phyloP scores from a whole-genome alignment of 1,140 invertebrate genomes.

The Palaemon carinicauda region DNA sequence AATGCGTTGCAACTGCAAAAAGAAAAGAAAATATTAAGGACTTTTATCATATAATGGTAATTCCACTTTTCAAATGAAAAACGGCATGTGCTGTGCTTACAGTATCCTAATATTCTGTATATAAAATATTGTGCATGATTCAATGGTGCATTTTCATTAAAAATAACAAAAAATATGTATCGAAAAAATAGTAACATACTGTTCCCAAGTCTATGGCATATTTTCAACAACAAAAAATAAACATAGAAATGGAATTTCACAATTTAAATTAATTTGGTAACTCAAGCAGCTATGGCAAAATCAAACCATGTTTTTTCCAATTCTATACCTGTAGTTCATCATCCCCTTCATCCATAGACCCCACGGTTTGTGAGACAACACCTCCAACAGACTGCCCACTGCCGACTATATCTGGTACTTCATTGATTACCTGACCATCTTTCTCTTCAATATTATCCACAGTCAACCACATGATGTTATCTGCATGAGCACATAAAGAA shows the following conservation, averaged over 20 bases:
- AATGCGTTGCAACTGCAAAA: slow-evolving; percentile 90
- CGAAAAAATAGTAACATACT: no score
- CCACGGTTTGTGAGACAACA: slow-evolving; percentile 91
- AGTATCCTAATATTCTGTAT: no score
- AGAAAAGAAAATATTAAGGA: not conserved
- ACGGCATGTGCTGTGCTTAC: no score
- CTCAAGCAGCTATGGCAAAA: not conserved
- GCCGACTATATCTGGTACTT: slow-evolving; percentile 88
- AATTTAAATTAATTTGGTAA: no score
- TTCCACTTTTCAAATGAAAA: no score
- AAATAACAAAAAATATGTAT: no score
- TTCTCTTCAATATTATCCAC: slow-evolving; percentile 92
- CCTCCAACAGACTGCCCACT: slow-evolving; percentile 96
- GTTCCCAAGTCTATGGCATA: no score
- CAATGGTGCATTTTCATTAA: no score
- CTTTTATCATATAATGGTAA: no score
- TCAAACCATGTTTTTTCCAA: not conserved
- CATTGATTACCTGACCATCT: slow-evolving; percentile 68
- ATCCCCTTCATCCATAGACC: slow-evolving; percentile 74
- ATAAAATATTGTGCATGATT: no score
- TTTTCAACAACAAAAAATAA: no score
- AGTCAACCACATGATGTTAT: slow-evolving; percentile 95
- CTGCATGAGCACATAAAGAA: slow-evolving; percentile 65
- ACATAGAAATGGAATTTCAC: no score
- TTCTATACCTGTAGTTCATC: slow-evolving; percentile 61